phyloP scores from a whole-genome alignment of 2,888 invertebrate species.

The Notodonta ziczac region DNA sequence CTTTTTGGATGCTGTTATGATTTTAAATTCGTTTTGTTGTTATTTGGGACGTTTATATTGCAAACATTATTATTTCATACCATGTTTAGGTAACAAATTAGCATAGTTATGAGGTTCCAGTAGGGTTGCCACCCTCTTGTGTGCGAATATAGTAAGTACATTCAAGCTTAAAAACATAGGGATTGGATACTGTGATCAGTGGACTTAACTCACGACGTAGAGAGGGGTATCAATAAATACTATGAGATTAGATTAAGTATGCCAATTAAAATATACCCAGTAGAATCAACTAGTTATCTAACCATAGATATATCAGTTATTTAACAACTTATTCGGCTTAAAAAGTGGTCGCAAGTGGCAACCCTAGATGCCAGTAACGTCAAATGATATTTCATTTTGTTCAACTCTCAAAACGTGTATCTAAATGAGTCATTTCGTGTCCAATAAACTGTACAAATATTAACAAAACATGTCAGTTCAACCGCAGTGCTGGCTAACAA shows the following conservation, averaged over 20 bases:
- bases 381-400: not conserved
- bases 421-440: not conserved
- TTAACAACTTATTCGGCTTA: too few species aligned
- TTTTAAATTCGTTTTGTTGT: not conserved
- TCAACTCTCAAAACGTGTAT: not conserved
- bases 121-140: not conserved
- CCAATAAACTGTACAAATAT: constrained; percentile 2
- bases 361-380: not conserved
- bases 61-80: not conserved
- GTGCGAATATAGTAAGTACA: too few species aligned
- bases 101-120: not conserved
- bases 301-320: too few species aligned
- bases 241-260: too few species aligned
- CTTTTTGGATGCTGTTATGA: not conserved
- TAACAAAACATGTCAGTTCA: constrained; percentile 6
- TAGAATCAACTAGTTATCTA: too few species aligned
- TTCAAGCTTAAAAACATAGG: too few species aligned
- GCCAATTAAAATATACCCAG: too few species aligned
- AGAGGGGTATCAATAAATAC: too few species aligned
- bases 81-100: not conserved
- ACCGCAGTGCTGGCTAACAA: constrained; percentile 19
- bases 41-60: not conserved
- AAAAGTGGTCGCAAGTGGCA: too few species aligned
- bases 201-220: too few species aligned
- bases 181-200: too few species aligned